Evolutionary conservation across 92 coral and sea anemone genomes (phyloP).

Genomic region (Nematostella vectensis): DNA sequence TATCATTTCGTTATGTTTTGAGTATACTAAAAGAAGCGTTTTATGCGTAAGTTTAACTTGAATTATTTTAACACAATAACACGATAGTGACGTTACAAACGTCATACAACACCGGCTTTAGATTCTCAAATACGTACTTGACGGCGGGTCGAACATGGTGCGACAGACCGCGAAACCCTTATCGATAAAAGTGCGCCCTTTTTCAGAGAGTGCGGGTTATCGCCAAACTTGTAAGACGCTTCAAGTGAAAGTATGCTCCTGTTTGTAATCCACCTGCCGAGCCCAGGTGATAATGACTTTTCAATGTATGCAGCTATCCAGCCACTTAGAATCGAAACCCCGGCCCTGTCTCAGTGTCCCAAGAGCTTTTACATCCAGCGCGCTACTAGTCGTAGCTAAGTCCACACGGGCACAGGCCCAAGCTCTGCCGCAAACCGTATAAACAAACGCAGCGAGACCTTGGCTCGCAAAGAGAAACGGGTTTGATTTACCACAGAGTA

Average conservation of each 20-base stretch:
- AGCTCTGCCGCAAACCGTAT: not conserved
- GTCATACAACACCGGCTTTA: too few relatives aligned
- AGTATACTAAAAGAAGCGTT: too few relatives aligned
- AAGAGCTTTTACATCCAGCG: too few relatives aligned
- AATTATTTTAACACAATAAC: too few relatives aligned
- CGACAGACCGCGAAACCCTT: too few relatives aligned
- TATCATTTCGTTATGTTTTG: too few relatives aligned
- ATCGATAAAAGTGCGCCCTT: not conserved
- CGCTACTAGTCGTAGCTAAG: slow-evolving; percentile 3
- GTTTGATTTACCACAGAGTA: not conserved
- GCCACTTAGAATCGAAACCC: slow-evolving; percentile 13
- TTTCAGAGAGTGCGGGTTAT: not conserved
- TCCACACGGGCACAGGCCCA: not conserved
- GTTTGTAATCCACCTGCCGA: slow-evolving; percentile 62
- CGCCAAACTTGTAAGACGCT: not conserved
- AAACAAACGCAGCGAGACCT: not conserved
- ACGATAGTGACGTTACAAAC: too few relatives aligned
- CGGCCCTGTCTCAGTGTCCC: not conserved
- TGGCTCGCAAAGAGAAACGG: not conserved
- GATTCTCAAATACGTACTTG: slow-evolving; percentile 3
- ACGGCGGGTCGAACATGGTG: not conserved
- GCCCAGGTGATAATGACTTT: slow-evolving; percentile 59
- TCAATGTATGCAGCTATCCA: slow-evolving; percentile 44
- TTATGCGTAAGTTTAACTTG: too few relatives aligned
- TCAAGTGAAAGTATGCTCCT: slow-evolving; percentile 4